Evolutionary conservation across 2,888 invertebrate species (phyloP).

Genomic region (Phengaris arion): DNA sequence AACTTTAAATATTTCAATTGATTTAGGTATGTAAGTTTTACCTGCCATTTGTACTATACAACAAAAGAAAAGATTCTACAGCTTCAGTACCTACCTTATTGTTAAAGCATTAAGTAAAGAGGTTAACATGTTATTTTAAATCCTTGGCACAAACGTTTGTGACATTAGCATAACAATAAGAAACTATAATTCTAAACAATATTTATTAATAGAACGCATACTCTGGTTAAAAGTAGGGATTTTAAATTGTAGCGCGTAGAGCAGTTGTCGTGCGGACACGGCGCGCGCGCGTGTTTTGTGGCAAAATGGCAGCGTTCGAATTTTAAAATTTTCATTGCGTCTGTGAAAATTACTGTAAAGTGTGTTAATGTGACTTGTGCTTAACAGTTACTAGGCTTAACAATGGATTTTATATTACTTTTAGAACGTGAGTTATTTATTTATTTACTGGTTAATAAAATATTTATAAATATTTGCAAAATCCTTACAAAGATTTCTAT

Average conservation of each 20-base stretch:
- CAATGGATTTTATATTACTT: slow-evolving; percentile 13
- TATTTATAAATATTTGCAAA: too few species aligned
- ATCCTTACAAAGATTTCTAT: too few species aligned
- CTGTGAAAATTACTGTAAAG: slow-evolving; percentile 29
- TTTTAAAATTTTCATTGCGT: slow-evolving; percentile 42
- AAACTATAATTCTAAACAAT: slow-evolving; percentile 38
- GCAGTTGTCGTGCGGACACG: slow-evolving; percentile 48
- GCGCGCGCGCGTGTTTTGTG: slow-evolving; percentile 57
- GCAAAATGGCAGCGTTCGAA: slow-evolving; percentile 40
- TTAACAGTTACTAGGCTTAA: too few species aligned
- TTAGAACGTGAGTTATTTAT: not conserved
- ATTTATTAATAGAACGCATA: slow-evolving; percentile 63
- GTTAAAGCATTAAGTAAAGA: slow-evolving; percentile 2
- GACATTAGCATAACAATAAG: slow-evolving; percentile 23
- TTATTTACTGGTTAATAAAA: not conserved
- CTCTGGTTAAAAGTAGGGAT: slow-evolving; percentile 40
- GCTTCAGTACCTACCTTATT: not conserved
- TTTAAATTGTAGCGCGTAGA: slow-evolving; percentile 44
- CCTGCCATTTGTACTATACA: not conserved
- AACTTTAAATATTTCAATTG: not conserved
- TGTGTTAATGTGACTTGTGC: slow-evolving; percentile 18
- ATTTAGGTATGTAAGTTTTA: not conserved
- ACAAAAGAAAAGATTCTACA: not conserved
- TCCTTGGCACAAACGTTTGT: slow-evolving; percentile 17
- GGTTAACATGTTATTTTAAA: slow-evolving; percentile 7